Base-by-base conservation (phyloP, 2,797 vertebrate species). In the Sebastes hopkinsi region DNA sequence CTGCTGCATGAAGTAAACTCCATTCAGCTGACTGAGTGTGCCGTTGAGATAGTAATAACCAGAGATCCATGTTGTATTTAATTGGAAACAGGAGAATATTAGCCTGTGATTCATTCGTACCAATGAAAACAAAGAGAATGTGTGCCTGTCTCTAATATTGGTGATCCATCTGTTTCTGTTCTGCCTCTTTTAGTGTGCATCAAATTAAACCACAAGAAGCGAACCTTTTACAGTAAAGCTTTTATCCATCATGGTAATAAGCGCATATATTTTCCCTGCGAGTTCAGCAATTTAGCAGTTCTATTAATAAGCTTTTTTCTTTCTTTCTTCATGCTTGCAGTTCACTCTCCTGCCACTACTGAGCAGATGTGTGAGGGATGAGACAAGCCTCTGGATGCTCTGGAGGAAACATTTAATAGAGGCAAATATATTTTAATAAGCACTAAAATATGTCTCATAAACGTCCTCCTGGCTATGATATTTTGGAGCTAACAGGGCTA, bases 351-450 rank as follows among this genome's bases (percentile, higher is more conserved):
- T 76, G 59, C 34, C 66, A 58, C 72, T 76, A 56, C 32, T 29
- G 50, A 71, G 38, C 75, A 86, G 60, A 84, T 81, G 67, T 73
- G 34, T 69, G 30, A 81, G n/a, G 56, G 64, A 71, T 81, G 84
- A 90, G 78, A 87, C 27, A 82, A 83, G 67, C 74, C 34, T 46
- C 78, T 90, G 83, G 88, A 81, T 79, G 25, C 36, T 10, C 20
- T 13, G 14, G 59, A 84, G 88, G 86, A 92, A 91, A 90, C 68
- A 79, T 88, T 92, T 84, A 88, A 91, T 89, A 76, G 61, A 80
- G 59, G 71, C 13, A 1, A 82, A 86, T 82, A 81, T 84, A 56
- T 78, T 71, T 85, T 85, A 89, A 81, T 74, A 85, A 75, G 25
- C 18, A 58, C 72, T 74, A 38, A 90, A 86, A 87, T 67, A 70